phyloP scores from a whole-genome alignment of 2,888 invertebrate species.

The Lycophotia porphyrea region DNA sequence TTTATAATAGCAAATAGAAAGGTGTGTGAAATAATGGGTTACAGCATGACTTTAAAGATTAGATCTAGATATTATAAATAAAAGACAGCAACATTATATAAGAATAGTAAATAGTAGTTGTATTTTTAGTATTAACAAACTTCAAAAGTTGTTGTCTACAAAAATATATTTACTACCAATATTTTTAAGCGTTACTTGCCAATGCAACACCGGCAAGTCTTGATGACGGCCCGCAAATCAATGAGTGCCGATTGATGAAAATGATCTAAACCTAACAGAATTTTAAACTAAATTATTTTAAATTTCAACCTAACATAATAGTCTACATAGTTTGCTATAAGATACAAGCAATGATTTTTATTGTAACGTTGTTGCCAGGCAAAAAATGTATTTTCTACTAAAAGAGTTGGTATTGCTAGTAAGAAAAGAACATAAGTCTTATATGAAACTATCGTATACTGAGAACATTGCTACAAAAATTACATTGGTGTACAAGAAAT shows the following conservation, averaged over 20 bases:
- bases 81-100: conserved; percentile 21
- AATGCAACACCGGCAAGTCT: conserved; percentile 68
- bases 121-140: conserved; percentile 7
- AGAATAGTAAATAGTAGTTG: conserved; percentile 9
- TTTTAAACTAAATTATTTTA: neutral
- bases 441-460: neutral
- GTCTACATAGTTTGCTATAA: conserved; percentile 70
- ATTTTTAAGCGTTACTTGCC: conserved; percentile 35
- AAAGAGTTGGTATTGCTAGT: conserved; percentile 24
- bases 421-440: neutral
- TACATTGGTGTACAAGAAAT: neutral
- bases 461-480: conserved; percentile 21
- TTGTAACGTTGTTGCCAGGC: conserved; percentile 59
- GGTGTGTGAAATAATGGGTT: conserved; percentile 57
- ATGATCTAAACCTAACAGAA: neutral
- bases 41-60: conserved; percentile 52
- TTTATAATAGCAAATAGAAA: conserved; percentile 25
- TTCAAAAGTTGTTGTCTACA: neutral
- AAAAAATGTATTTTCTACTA: conserved; percentile 29
- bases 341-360: conserved; percentile 73
- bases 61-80: conserved; percentile 47
- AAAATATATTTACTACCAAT: conserved; percentile 40
- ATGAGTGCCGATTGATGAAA: neutral
- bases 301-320: neutral
- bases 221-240: conserved; percentile 54